phyloP scores from a whole-genome alignment of 2,888 invertebrate species.

The Acrobasis suavella region DNA sequence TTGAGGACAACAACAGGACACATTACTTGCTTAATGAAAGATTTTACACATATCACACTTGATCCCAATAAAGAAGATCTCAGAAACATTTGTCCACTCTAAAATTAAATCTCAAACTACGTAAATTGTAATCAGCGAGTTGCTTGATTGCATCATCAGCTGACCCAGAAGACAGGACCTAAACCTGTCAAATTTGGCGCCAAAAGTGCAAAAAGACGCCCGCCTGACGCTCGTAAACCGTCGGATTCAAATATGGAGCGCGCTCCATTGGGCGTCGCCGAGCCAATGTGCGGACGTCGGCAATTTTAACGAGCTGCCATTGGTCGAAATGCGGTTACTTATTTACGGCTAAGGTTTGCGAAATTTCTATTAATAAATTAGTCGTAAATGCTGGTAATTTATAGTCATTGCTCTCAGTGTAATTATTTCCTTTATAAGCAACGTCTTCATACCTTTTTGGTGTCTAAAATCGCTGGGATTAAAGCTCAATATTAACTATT shows the following conservation, averaged over 20 bases:
- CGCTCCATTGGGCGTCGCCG: conserved; percentile 63
- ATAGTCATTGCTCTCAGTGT: conserved; percentile 69
- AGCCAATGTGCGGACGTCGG: conserved; percentile 69
- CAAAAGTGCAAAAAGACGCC: conserved; percentile 77
- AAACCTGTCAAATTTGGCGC: conserved; percentile 78
- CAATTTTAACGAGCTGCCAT: conserved; percentile 71
- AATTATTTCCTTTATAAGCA: conserved; percentile 80
- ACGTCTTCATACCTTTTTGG: conserved; percentile 59
- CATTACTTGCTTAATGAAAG: conserved; percentile 13
- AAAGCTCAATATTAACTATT: not conserved
- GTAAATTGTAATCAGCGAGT: conserved; percentile 14
- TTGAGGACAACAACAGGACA: not conserved
- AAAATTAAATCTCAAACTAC: conserved; percentile 13
- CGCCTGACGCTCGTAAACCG: conserved; percentile 76
- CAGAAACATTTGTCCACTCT: conserved; percentile 3
- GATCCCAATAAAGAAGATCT: conserved; percentile 17
- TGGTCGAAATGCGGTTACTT: conserved; percentile 71
- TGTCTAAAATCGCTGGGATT: conserved; percentile 30
- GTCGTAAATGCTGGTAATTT: conserved; percentile 77
- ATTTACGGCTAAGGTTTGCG: conserved; percentile 79
- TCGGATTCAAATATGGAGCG: conserved; percentile 76
- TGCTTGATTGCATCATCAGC: conserved; percentile 4
- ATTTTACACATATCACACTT: conserved; percentile 24
- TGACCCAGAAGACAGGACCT: conserved; percentile 37
- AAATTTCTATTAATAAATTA: conserved; percentile 82